These are phyloP conservation scores for Cairina moschata DNA, from an alignment of 2,113 vertebrate species.

Conservation along the genomic window DNA sequence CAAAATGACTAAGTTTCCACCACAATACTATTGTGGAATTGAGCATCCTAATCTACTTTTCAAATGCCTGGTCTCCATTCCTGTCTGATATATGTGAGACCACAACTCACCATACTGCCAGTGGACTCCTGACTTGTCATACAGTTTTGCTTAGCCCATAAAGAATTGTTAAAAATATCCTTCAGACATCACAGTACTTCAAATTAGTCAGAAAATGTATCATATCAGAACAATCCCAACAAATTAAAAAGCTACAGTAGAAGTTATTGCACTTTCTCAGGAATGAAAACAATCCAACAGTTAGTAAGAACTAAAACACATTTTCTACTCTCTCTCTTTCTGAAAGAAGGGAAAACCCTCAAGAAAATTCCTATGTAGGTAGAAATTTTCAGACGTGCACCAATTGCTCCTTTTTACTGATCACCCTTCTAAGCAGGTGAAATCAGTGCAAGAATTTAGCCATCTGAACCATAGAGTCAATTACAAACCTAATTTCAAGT, in stretches of 20 bases:
- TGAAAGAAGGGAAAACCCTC: not conserved
- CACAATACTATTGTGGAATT: not conserved
- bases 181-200: not conserved
- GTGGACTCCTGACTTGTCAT: not conserved
- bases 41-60: not conserved
- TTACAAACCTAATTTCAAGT: not conserved
- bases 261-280: not conserved
- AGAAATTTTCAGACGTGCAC: not conserved
- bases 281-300: not conserved
- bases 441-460: not conserved
- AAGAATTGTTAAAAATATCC: not conserved
- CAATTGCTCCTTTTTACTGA: not conserved
- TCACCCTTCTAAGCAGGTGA: not conserved
- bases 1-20: not conserved
- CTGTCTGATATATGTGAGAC: not conserved
- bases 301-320: not conserved
- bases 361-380: not conserved
- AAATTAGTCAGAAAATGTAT: not conserved
- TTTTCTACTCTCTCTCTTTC: not conserved
- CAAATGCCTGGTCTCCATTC: not conserved
- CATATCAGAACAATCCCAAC: not conserved
- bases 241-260: not conserved
- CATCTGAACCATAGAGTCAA: not conserved
- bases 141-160: not conserved
- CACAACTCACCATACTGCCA: not conserved